Conservation (phyloP, 2,888 invertebrate genomes). For the Epicampocera succincta region DNA sequence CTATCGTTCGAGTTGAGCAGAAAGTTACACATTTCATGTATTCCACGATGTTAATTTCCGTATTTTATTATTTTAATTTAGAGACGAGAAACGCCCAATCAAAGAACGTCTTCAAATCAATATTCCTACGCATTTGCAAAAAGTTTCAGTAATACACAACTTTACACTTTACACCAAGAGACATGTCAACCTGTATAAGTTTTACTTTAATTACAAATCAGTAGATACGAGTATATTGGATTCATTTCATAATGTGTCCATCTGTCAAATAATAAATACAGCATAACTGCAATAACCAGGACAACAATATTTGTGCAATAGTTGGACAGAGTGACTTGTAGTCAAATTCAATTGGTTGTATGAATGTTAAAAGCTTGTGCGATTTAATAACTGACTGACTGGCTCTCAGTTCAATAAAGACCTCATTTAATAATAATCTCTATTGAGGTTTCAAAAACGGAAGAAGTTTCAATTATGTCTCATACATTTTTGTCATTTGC, state of each 20-base stretch:
- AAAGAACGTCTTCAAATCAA: too few species aligned
- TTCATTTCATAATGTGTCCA: conserved; percentile 29
- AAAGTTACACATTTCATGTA: too few species aligned
- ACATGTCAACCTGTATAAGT: conserved; percentile 29
- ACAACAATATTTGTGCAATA: not conserved
- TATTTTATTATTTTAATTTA: too few species aligned
- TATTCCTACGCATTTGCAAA: not conserved
- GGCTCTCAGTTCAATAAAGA: not conserved
- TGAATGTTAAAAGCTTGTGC: conserved; percentile 4
- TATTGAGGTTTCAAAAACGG: conserved; percentile 51
- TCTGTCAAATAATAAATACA: conserved; percentile 29
- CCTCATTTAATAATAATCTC: conserved; percentile 34
- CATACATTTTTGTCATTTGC: not conserved
- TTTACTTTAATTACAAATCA: conserved; percentile 34
- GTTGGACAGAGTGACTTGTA: not conserved
- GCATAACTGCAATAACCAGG: conserved; percentile 16
- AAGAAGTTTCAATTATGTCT: conserved; percentile 54
- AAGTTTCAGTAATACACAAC: not conserved
- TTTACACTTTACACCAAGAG: conserved; percentile 5
- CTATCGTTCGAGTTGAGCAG: too few species aligned
- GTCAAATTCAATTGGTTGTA: not conserved
- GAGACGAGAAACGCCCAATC: too few species aligned
- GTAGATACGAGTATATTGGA: conserved; percentile 28
- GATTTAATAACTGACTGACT: conserved; percentile 15
- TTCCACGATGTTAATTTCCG: too few species aligned